These are phyloP conservation scores for Lamellibrachia satsuma DNA, from an alignment of 2,888 invertebrate genomes.

Conservation along the genomic window DNA sequence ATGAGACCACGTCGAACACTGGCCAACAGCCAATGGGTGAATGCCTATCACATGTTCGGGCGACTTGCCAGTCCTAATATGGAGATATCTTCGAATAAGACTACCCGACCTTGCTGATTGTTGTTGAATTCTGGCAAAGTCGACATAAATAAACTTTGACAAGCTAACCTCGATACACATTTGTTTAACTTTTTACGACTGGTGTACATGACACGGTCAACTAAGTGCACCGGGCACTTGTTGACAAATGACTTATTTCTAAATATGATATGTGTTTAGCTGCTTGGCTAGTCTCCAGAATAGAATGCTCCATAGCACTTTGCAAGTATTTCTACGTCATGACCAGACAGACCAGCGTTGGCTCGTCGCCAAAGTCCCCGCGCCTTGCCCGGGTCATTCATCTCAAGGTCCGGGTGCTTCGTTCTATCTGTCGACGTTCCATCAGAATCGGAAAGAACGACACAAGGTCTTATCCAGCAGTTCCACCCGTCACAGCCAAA, in stretches of 20 bases:
- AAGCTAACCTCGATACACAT: not conserved
- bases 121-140: not conserved
- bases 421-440: not conserved
- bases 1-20: not conserved
- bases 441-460: not conserved
- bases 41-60: not conserved
- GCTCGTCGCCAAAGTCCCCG: not conserved
- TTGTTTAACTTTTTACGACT: not conserved
- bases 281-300: not conserved
- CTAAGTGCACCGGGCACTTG: not conserved
- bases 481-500: no score
- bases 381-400: not conserved
- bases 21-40: not conserved
- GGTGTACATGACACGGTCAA: not conserved
- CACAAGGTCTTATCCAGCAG: not conserved
- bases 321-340: not conserved
- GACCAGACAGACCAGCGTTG: not conserved
- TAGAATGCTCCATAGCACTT: not conserved
- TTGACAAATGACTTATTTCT: not conserved
- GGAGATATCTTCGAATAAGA: not conserved
- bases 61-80: not conserved
- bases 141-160: not conserved
- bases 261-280: not conserved
- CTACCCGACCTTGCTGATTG: not conserved
- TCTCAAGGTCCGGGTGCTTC: not conserved